phyloP scores from a whole-genome alignment of 2,113 vertebrate genomes.

The Mormyrus iriodes region DNA sequence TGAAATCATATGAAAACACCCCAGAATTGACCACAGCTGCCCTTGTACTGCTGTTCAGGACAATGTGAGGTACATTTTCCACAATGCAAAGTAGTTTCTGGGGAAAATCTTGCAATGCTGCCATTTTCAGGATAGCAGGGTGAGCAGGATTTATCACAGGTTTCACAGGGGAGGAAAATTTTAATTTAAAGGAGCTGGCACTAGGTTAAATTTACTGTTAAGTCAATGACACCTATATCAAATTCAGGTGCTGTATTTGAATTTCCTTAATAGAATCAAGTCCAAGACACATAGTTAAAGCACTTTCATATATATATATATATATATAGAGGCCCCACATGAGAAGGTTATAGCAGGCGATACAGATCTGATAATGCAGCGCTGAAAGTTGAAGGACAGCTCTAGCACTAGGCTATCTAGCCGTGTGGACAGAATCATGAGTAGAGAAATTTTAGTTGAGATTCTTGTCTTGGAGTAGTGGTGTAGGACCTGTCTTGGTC shows the following conservation, averaged over 20 bases:
- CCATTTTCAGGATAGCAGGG: slow-evolving; percentile 66
- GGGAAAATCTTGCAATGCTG: slow-evolving; percentile 66
- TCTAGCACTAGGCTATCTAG: neutral
- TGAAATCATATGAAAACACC: slow-evolving; percentile 46
- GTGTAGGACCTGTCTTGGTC: neutral
- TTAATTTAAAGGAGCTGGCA: slow-evolving; percentile 7
- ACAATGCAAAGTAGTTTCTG: slow-evolving; percentile 56
- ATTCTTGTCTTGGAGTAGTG: neutral
- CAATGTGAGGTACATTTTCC: slow-evolving; percentile 73
- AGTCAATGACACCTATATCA: neutral
- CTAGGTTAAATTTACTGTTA: slow-evolving; percentile 20
- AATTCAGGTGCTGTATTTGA: neutral
- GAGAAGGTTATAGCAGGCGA: too few relatives aligned
- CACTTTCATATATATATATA: neutral
- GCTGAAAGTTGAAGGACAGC: neutral
- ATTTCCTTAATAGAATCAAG: neutral
- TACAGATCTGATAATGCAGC: neutral
- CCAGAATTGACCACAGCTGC: slow-evolving; percentile 62
- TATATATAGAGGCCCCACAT: too few relatives aligned
- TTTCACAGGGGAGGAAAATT: slow-evolving; percentile 49
- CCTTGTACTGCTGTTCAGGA: slow-evolving; percentile 60
- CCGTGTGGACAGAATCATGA: neutral
- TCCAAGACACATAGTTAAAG: neutral
- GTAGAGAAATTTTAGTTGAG: neutral
- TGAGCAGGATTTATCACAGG: slow-evolving; percentile 73